Percentiles rank a stretch among this genome's conserved stretches.
Conservation (phyloP, 2,113 vertebrate genomes). For the Cheilinus undulatus region DNA sequence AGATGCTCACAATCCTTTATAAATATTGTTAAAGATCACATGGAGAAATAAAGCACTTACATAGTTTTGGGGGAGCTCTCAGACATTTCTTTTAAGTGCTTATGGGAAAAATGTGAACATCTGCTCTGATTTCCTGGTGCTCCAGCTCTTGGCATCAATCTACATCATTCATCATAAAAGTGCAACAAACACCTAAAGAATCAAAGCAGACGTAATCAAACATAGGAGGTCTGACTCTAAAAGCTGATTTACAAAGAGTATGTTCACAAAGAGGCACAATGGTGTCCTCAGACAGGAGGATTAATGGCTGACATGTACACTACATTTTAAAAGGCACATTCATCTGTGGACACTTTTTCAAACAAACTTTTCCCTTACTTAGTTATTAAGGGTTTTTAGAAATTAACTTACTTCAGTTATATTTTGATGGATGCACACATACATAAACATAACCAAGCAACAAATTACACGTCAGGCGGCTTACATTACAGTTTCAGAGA, state of each 20-base stretch:
- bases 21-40: constrained; percentile 57
- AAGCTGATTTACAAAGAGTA: constrained; percentile 38
- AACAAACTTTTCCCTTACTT: constrained; percentile 5
- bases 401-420: constrained; percentile 9
- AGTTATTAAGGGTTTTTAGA: constrained; percentile 17
- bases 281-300: constrained; percentile 45
- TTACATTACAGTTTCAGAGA: constrained; percentile 59
- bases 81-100: constrained; percentile 66
- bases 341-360: constrained; percentile 1
- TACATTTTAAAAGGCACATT: constrained; percentile 63
- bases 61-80: constrained; percentile 11
- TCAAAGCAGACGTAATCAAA: constrained; percentile 31
- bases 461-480: constrained; percentile 27
- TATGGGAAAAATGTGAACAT: constrained; percentile 22
- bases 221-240: constrained; percentile 9
- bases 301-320: constrained; percentile 19
- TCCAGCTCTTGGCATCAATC: constrained; percentile 24
- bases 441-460: constrained; percentile 32
- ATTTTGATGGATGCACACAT: constrained; percentile 11
- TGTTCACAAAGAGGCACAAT: constrained; percentile 64
- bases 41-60: constrained; percentile 27
- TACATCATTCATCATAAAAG: constrained; percentile 32
- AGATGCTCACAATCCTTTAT: constrained; percentile 43
- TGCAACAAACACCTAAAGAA: constrained; percentile 34
- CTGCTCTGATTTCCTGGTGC: constrained; percentile 16